A percentile compares a stretch with the other conserved stretches of the same genome.
phyloP scores from a whole-genome alignment of 2,113 vertebrate genomes.

The Melanocharis versteri region DNA sequence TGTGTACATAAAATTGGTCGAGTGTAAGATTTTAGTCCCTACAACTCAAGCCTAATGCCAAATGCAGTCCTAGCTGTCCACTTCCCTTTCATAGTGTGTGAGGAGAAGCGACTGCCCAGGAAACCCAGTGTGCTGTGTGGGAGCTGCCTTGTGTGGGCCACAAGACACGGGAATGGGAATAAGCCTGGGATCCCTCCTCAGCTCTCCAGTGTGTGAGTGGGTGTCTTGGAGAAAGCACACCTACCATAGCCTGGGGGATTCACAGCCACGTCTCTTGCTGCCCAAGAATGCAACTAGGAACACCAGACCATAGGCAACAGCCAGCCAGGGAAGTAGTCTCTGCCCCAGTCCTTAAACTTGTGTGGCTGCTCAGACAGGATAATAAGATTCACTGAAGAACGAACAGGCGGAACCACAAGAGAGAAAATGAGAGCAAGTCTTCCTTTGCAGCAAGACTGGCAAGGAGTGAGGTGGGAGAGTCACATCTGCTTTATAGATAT shows the following conservation, averaged over 20 bases:
- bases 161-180: fast-evolving
- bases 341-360: not conserved
- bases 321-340: not conserved
- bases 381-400: not conserved
- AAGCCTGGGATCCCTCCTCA: not conserved
- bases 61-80: not conserved
- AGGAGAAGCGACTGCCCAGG: not conserved
- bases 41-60: not conserved
- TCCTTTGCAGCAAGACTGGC: not conserved
- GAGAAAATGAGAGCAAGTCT: not conserved
- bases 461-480: not conserved
- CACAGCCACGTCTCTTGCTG: not conserved
- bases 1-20: not conserved
- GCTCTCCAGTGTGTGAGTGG: not conserved
- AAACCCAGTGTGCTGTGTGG: not conserved
- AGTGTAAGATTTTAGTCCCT: not conserved
- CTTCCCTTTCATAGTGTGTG: not conserved
- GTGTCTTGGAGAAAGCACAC: not conserved
- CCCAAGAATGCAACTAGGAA: not conserved
- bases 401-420: not conserved
- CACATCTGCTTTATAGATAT: not conserved
- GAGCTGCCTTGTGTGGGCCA: not conserved
- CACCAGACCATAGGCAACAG: not conserved
- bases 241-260: not conserved
- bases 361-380: not conserved